Conservation (phyloP, 2,888 invertebrate genomes). For the Ariolimax columbianus region DNA sequence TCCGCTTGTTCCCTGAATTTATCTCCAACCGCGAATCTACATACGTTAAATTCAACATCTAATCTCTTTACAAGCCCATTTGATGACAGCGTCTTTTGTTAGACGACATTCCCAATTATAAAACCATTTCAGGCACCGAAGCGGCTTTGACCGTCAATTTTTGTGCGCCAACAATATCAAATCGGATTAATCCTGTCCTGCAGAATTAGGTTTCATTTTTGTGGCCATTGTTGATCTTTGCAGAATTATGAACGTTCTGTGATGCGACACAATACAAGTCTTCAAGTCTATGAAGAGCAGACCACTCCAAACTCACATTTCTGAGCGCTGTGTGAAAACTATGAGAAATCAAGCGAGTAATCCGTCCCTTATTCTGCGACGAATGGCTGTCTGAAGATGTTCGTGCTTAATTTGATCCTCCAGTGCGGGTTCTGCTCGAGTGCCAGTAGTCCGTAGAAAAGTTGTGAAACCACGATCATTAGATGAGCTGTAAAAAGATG, state of each 20-base stretch:
- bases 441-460: not conserved
- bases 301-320: conserved; percentile 20
- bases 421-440: conserved; percentile 23
- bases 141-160: conserved; percentile 6
- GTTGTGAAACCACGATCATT: not conserved
- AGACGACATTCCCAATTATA: conserved; percentile 9
- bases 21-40: not conserved
- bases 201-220: conserved; percentile 13
- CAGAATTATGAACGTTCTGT: conserved; percentile 28
- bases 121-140: not conserved
- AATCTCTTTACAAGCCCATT: conserved; percentile 10
- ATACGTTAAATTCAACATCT: not conserved
- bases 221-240: conserved; percentile 23
- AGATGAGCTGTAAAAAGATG: not conserved
- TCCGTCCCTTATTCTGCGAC: conserved; percentile 23
- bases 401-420: conserved; percentile 29
- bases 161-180: conserved; percentile 20
- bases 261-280: not conserved
- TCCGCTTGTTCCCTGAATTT: not conserved
- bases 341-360: conserved; percentile 48
- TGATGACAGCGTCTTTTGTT: conserved; percentile 10
- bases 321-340: conserved; percentile 37
- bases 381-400: conserved; percentile 34
- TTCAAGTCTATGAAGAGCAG: conserved; percentile 22
- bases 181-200: conserved; percentile 29